A percentile compares a stretch with the other conserved stretches of the same genome.
phyloP scores from a whole-genome alignment of 1,140 invertebrate species.

The Diorhabda elongata region DNA sequence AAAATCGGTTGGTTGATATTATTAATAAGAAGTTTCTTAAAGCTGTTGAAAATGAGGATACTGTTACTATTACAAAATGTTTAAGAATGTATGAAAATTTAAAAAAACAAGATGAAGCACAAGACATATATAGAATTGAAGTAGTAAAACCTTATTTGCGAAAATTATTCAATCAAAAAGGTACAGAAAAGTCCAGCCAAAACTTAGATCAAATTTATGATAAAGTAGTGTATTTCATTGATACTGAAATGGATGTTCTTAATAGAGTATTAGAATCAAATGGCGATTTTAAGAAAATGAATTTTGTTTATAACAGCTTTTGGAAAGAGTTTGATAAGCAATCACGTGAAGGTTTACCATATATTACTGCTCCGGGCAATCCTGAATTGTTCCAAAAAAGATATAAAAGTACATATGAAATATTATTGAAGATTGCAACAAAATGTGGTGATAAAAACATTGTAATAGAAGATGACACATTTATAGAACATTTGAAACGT shows the following conservation, averaged over 20 bases:
- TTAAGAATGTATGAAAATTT: conserved; percentile 64
- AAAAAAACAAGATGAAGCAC: conserved; percentile 65
- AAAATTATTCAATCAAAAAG: conserved; percentile 69
- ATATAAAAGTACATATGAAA: conserved; percentile 75
- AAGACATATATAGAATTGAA: conserved; percentile 65
- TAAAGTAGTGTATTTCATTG: conserved; percentile 69
- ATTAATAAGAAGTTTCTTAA: conserved; percentile 60
- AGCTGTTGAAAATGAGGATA: conserved; percentile 54
- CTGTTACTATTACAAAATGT: conserved; percentile 56
- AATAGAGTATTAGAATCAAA: conserved; percentile 56
- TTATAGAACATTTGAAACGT: conserved; percentile 64
- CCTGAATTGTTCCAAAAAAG: conserved; percentile 81
- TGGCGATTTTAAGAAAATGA: conserved; percentile 61
- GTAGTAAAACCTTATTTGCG: conserved; percentile 69
- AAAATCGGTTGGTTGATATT: conserved; percentile 53
- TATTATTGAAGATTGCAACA: conserved; percentile 71
- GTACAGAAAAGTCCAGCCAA: conserved; percentile 58
- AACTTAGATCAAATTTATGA: conserved; percentile 71
- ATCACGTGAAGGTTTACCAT: conserved; percentile 69
- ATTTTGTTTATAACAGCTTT: conserved; percentile 84
- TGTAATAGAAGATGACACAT: conserved; percentile 43
- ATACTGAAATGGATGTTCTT: conserved; percentile 59
- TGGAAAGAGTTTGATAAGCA: conserved; percentile 82
- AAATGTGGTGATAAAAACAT: conserved; percentile 58
- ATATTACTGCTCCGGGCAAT: conserved; percentile 88